These are phyloP conservation scores for Vimba vimba DNA, from an alignment of 2,113 vertebrate species.

Conservation along the genomic window DNA sequence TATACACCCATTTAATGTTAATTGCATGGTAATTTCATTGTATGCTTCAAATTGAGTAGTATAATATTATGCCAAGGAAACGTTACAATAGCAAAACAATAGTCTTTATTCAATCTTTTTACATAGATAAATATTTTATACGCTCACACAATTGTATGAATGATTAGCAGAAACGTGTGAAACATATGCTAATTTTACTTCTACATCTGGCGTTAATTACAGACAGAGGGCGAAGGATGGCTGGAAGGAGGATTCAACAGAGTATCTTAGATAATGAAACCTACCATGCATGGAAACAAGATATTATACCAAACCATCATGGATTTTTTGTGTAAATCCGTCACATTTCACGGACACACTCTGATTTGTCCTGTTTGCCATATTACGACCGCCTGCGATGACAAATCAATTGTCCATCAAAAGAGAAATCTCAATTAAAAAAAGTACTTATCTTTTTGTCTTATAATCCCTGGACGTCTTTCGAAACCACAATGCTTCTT, in stretches of 20 bases:
- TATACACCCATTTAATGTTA: conserved; percentile 39
- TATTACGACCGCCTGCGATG: background rate
- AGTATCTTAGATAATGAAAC: conserved; percentile 60
- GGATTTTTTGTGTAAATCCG: conserved; percentile 8
- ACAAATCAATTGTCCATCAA: background rate
- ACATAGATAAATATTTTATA: conserved; percentile 67
- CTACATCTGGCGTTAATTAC: conserved; percentile 80
- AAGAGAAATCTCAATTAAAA: background rate
- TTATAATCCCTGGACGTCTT: conserved; percentile 36
- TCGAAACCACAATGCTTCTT: conserved; percentile 38
- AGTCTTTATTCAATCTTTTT: conserved; percentile 45
- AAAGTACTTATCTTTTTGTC: background rate
- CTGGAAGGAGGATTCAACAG: conserved; percentile 69
- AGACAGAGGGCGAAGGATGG: conserved; percentile 74
- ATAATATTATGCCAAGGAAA: conserved; percentile 25
- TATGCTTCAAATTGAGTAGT: background rate
- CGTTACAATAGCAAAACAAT: conserved; percentile 34
- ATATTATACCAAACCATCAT: conserved; percentile 41
- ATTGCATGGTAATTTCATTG: conserved; percentile 44
- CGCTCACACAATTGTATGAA: conserved; percentile 73
- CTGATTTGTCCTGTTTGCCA: background rate
- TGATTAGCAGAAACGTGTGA: conserved; percentile 73
- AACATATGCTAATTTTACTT: conserved; percentile 78
- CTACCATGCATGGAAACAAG: conserved; percentile 55
- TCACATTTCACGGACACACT: conserved; percentile 19